Percentiles rank a stretch among this genome's conserved stretches.
Conservation (phyloP, 2,113 vertebrate species). For the Oophaga pumilio region DNA sequence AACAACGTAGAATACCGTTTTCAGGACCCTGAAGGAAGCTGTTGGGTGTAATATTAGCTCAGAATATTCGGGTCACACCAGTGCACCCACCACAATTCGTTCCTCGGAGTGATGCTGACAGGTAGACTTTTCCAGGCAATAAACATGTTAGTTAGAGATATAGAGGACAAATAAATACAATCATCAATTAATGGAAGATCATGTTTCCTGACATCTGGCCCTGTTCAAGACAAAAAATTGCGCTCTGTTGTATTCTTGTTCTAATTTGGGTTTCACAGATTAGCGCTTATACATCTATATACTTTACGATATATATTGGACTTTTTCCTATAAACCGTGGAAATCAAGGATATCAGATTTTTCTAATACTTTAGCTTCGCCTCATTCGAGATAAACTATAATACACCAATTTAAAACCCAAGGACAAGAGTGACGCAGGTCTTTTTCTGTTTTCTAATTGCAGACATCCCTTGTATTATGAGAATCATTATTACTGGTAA, state of each 20-base stretch:
- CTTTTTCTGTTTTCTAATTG: too few species aligned
- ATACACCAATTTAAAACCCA: too few species aligned
- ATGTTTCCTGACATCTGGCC: not conserved
- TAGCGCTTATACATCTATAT: not conserved
- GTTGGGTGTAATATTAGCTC: not conserved
- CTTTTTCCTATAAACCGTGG: not conserved
- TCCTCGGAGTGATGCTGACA: not conserved
- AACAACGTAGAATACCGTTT: not conserved
- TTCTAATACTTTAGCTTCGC: not conserved
- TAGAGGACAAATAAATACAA: slow-evolving; percentile 12
- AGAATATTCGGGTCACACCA: not conserved
- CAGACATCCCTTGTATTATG: too few species aligned
- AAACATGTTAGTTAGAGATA: slow-evolving; percentile 13
- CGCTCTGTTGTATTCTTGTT: not conserved
- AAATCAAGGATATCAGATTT: not conserved
- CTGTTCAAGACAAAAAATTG: not conserved
- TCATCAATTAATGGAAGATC: not conserved
- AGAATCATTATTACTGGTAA: too few species aligned
- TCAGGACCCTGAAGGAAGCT: not conserved
- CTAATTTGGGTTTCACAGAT: not conserved
- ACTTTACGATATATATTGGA: too few species aligned
- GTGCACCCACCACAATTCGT: not conserved
- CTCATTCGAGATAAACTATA: not conserved
- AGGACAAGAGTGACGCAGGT: too few species aligned
- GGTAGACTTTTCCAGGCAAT: slow-evolving; percentile 10